These are phyloP conservation scores for Paralvinella palmiformis DNA, from an alignment of 1,140 invertebrate species.

Conservation along the genomic window DNA sequence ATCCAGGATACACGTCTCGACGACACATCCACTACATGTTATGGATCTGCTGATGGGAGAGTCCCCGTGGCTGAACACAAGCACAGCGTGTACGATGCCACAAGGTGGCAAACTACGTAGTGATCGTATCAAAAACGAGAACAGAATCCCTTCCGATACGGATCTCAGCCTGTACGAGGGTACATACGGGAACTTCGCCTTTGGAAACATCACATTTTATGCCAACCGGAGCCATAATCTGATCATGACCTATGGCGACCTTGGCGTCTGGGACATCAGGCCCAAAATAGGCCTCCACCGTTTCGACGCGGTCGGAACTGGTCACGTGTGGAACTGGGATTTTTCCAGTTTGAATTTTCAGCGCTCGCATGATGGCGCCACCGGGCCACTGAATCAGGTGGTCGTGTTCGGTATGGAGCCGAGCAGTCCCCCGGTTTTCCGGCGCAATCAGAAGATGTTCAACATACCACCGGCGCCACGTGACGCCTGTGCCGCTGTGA, in stretches of 20 bases:
- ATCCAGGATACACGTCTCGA: slow-evolving; percentile 3
- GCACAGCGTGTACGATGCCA: slow-evolving; percentile 7
- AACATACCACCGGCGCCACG: too few species aligned
- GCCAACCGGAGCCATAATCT: background rate
- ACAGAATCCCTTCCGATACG: background rate
- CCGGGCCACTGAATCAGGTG: background rate
- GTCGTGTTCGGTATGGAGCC: too few species aligned
- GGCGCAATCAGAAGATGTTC: too few species aligned
- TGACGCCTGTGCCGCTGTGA: too few species aligned
- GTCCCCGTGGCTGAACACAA: slow-evolving; percentile 19
- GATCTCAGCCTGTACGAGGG: background rate
- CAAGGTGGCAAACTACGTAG: background rate
- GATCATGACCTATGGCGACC: background rate
- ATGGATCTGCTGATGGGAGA: slow-evolving; percentile 14
- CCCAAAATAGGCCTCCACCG: background rate
- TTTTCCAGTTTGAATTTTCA: background rate
- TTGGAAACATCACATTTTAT: background rate
- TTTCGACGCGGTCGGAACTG: background rate
- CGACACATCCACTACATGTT: slow-evolving; percentile 7
- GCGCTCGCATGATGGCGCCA: background rate
- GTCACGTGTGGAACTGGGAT: background rate
- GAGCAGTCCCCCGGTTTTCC: too few species aligned
- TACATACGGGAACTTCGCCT: slow-evolving; percentile 12
- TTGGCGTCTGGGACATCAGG: background rate
- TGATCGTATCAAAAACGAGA: background rate